Base-by-base conservation (phyloP, 2,888 invertebrate genomes). In the Polia nebulosa region DNA sequence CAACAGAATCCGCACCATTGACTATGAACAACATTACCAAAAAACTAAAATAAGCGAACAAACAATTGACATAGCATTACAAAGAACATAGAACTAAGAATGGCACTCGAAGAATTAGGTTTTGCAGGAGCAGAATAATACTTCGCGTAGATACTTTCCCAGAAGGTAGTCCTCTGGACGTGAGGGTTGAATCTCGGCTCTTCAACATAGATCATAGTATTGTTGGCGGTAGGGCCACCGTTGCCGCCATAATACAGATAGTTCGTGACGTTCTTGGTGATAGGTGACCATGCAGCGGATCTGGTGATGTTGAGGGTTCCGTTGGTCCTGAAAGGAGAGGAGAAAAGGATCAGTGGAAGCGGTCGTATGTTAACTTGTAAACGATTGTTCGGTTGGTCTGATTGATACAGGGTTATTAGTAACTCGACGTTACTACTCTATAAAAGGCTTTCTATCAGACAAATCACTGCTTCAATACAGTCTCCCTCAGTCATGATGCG, bases 141-240 rank as follows among this genome's bases (percentile, higher is more conserved):
- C 4, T 73, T 78, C 2, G 67, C 29, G 65, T 91, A 89, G 13
- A 91, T 72, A 32, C 76, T 77, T 47, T 83, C 80, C 92, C 92
- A 92, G 76, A 91, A 88, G 0, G 70, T 68, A 82, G 90, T 91
- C 0, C 88, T 81, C 22, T 85, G 75, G 0, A 81, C 61, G 39
- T 92, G 91, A 0, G 93, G 93, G 74, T 89, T 86, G 8, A 82
- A 74, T 49, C 84, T 85, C 2, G 73, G 17, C 13, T 81, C 74
- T 60, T 90, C 89, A 0, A 64, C 51, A 58, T 69, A 74, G n/a
- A 75, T 72, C 0, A 69, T 20, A 4, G 65, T 51, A 22, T 71
- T 66, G 67, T 69, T 80, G 34, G 47, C 5, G 17, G 60, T 55
- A 5, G 67, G 53, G 2, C 45, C 44, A 8, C 78, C 72, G n/a